Percentiles rank a stretch among this genome's conserved stretches.
These are phyloP conservation scores for Limnodromus scolopaceus DNA, from an alignment of 2,797 vertebrate species.

Conservation along the genomic window DNA sequence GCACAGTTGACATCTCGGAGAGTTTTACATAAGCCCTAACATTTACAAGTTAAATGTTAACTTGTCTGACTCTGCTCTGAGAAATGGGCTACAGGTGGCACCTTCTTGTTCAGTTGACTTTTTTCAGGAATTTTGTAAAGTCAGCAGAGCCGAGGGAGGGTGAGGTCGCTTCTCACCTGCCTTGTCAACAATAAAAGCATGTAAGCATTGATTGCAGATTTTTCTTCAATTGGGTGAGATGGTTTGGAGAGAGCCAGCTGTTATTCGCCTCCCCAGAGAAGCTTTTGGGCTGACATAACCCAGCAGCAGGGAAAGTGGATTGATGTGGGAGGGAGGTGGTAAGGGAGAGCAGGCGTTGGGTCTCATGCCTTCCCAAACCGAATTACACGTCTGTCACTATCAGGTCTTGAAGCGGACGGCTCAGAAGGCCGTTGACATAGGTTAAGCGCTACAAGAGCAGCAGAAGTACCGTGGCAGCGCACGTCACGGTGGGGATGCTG, in stretches of 20 bases:
- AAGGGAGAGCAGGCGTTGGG: not conserved
- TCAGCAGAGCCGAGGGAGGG: not conserved
- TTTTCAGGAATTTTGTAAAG: not conserved
- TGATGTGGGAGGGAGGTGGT: not conserved
- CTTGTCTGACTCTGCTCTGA: not conserved
- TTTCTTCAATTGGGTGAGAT: not conserved
- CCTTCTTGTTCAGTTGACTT: not conserved
- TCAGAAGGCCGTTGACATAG: conserved; percentile 8
- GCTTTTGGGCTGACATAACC: not conserved
- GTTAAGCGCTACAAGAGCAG: conserved; percentile 23
- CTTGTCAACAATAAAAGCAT: not conserved
- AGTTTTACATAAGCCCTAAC: not conserved
- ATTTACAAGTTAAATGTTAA: not conserved
- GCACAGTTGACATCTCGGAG: not conserved
- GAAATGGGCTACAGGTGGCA: not conserved
- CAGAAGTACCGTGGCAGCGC: not conserved
- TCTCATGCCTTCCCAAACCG: rapidly evolving
- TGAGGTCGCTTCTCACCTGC: not conserved
- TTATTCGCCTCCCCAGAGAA: not conserved
- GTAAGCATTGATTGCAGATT: not conserved
- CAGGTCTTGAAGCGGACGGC: not conserved
- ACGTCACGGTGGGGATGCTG: not conserved
- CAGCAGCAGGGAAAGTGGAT: not conserved
- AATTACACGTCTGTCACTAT: rapidly evolving
- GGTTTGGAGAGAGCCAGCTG: conserved; percentile 7